Evolutionary conservation across 2,888 invertebrate genomes (phyloP), one percentile per base, ranked within the genome.

Genomic region (Sarcophaga caerulescens): DNA sequence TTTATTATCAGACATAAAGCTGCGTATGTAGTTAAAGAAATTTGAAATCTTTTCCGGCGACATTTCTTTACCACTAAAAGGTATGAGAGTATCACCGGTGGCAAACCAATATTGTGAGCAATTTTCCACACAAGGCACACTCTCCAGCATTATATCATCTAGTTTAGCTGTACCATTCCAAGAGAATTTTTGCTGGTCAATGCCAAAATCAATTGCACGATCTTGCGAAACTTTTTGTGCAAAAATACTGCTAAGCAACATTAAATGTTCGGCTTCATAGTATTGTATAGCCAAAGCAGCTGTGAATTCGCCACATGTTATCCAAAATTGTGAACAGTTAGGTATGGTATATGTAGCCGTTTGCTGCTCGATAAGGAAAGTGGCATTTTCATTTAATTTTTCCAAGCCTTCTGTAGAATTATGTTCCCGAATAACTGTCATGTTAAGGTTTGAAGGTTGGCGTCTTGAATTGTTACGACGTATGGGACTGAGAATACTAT

Each of bases 41-140:
- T 89, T 88, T 23, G 90, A 88, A 10, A 92, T 88, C 66, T 90
- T 91, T 1, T 90, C 89, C 4, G 85, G 77, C 0, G 88, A 4
- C 83, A 92, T 88, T 52, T 82, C 87, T 62, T 91, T 90, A 47
- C 93, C 92, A 14, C 88, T 90, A 77, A 92, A 92, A 0, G 92
- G 91, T 65, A 93, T 89, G 0, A 91, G 88, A 45, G 92, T 71
- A 75, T 92, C 90, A 0, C 91, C 91, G 11, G 89, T 90, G 17
- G 91, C 90, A 80, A 93, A 92, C 93, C 93, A 92, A 68, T 91
- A 92, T 12, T 92, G 90, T 0, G 92, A 93, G 77, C 89, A 89
- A 4, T 89, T 90, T 44, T 90, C 88, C 0, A 84, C 82, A 10
- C 88, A 88, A 0, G 90, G 89, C 0, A 90, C 85, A 4, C 88